Conservation (phyloP, 2,888 invertebrate species). For the Perdita meconis region DNA sequence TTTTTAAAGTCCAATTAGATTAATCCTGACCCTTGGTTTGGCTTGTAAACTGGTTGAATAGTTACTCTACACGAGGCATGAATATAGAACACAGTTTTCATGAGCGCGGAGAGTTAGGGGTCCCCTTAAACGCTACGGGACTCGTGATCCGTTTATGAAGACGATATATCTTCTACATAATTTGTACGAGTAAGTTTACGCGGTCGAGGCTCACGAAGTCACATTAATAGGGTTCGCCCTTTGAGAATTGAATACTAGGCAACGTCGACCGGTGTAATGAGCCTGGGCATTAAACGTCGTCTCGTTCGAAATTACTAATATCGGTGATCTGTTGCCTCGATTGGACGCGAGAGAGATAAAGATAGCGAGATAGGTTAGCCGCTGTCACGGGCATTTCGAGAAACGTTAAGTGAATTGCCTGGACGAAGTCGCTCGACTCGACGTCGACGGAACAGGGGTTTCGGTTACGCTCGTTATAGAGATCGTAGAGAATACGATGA, state of each 20-base stretch:
- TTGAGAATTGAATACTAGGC: conserved; percentile 40
- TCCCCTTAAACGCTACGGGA: neutral
- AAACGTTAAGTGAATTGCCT: conserved; percentile 45
- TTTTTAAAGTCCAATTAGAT: too few relatives aligned
- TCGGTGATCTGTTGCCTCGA: conserved; percentile 49
- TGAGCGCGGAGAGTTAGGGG: too few relatives aligned
- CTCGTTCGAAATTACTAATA: conserved; percentile 55
- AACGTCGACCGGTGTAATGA: conserved; percentile 51
- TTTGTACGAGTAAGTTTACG: conserved; percentile 23
- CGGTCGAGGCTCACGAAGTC: conserved; percentile 11
- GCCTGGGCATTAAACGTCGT: conserved; percentile 37
- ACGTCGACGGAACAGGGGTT: conserved; percentile 36
- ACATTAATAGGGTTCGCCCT: conserved; percentile 38
- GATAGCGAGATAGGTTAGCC: too few relatives aligned
- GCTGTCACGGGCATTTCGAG: conserved; percentile 24
- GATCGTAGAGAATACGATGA: neutral
- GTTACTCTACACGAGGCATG: too few relatives aligned
- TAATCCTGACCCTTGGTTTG: too few relatives aligned
- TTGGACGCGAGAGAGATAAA: neutral
- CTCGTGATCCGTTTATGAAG: conserved; percentile 1
- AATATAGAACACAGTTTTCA: too few relatives aligned
- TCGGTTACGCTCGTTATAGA: conserved; percentile 21
- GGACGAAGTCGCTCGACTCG: conserved; percentile 33
- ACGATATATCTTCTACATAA: conserved; percentile 13
- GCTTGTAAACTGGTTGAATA: too few relatives aligned